Evolutionary conservation across 2,888 invertebrate genomes (phyloP), one percentile per base, ranked within the genome.

Genomic region (Willowsia nigromaculata): DNA sequence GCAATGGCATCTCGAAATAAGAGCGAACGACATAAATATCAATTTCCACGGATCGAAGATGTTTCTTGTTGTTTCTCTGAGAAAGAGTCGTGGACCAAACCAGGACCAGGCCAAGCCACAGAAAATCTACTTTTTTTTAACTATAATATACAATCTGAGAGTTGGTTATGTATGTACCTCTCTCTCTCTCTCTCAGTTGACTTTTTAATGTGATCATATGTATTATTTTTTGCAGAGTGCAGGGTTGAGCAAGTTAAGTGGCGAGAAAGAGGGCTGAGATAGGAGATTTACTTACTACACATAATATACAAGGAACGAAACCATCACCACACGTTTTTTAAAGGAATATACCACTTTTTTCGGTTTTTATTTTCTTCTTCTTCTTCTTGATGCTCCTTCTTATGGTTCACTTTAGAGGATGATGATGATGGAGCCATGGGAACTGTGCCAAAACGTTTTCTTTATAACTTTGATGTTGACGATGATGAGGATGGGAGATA

Each of bases 351-450:
- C 15, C 37, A 47, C 62, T 87, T 81, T 74, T 80, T 76, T 33
- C 18, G 78, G 30, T 53, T 78, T 80, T 50, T 40, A 40, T 59
- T 40, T 43, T 65, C 68, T 50, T 15, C 56, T 74, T 25, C 25
- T 71, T 56, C 71, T 82, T 68, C 7, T n/a, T 59, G 9, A 25
- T 22, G 15, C 53, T 59, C 1, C n/a, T 53, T 1, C n/a, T 53
- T 18, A 2, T 53, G 15, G 56, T 59, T 59, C 56, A 25, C 37
- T 47, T 56, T 76, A 84, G 6, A 9, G n/a, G 88, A 85, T 80
- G 89, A 85, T 85, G 89, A 89, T 86, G 89, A 89, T 86, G 89
- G 89, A 89, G 85, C 82, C 85, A 85, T 89, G 89, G 89, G 89
- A 89, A 89, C 85, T 56, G 47, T 89, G 89, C 89, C 89, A 89